Evolutionary conservation across 2,113 vertebrate genomes (phyloP).

Genomic region (Syngnathus floridae): DNA sequence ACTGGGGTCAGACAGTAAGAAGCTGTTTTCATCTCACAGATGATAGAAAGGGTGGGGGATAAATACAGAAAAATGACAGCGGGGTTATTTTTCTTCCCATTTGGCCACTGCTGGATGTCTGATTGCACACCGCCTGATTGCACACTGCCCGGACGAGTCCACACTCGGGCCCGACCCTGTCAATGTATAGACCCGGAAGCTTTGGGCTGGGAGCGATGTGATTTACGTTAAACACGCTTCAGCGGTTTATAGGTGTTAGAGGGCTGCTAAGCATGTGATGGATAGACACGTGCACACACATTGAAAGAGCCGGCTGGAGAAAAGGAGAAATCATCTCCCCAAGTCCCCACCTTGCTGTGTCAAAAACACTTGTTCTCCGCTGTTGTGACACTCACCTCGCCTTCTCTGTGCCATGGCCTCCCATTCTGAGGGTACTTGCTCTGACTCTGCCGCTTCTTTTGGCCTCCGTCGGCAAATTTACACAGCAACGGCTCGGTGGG

Average conservation of each 20-base stretch:
- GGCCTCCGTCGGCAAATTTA: slow-evolving; percentile 96
- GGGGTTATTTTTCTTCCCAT: slow-evolving; percentile 9
- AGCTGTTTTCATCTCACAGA: neutral
- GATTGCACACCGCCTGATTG: slow-evolving; percentile 1
- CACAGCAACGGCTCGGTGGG: slow-evolving; percentile 96
- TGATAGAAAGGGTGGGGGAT: neutral
- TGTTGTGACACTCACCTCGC: slow-evolving; percentile 76
- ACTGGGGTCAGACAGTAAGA: neutral
- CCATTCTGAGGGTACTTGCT: slow-evolving; percentile 97
- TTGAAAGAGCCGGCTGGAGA: too few relatives aligned
- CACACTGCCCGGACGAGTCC: slow-evolving; percentile 5
- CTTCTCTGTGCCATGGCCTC: slow-evolving; percentile 92
- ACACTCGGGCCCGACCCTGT: slow-evolving; percentile 26
- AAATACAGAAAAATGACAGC: slow-evolving; percentile 4
- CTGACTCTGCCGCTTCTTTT: slow-evolving; percentile 97
- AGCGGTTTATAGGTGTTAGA: slow-evolving; percentile 26
- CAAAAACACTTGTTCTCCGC: slow-evolving; percentile 6
- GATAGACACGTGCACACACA: slow-evolving; percentile 21
- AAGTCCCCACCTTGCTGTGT: slow-evolving; percentile 37
- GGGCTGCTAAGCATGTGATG: slow-evolving; percentile 45
- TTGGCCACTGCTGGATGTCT: neutral
- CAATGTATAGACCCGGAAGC: slow-evolving; percentile 6
- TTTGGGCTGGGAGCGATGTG: slow-evolving; percentile 10
- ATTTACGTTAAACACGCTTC: slow-evolving; percentile 52
- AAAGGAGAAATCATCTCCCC: slow-evolving; percentile 50